Percentiles rank a stretch among this genome's conserved stretches.
Conservation (phyloP, 2,888 invertebrate species). For the Xanthia togata region DNA sequence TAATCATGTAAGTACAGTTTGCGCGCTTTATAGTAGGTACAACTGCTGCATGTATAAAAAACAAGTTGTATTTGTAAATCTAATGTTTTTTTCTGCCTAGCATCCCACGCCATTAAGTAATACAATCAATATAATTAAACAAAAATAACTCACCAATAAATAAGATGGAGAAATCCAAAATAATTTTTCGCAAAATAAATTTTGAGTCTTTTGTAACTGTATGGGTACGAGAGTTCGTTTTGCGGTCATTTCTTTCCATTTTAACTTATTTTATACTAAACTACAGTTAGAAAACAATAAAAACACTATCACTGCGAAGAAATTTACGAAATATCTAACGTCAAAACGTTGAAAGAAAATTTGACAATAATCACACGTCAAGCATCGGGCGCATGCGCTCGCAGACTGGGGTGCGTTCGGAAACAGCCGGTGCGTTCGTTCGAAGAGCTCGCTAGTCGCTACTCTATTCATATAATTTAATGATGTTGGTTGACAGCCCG, state of each 20-base stretch:
- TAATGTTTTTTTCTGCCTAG: background rate
- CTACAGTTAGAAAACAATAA: constrained; percentile 64
- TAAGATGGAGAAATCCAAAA: constrained; percentile 92
- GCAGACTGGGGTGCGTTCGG: constrained; percentile 78
- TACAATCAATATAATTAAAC: constrained; percentile 13
- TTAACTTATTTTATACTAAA: constrained; percentile 64
- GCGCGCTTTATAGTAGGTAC: constrained; percentile 28
- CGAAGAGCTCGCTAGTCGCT: constrained; percentile 59
- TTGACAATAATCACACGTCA: constrained; percentile 76
- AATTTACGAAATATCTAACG: constrained; percentile 80
- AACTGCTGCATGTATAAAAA: constrained; percentile 23
- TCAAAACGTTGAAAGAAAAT: constrained; percentile 69
- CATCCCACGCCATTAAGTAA: background rate
- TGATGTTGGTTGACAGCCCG: constrained; percentile 54
- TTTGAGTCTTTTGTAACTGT: constrained; percentile 89
- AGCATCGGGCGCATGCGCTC: constrained; percentile 86
- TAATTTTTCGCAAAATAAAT: constrained; percentile 91
- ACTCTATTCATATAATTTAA: constrained; percentile 58
- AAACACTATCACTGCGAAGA: constrained; percentile 73
- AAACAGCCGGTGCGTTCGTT: constrained; percentile 64
- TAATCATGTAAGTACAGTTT: constrained; percentile 9
- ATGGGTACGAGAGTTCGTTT: constrained; percentile 82
- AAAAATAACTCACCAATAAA: constrained; percentile 91
- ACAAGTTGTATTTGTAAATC: constrained; percentile 4
- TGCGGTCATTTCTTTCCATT: constrained; percentile 87